Evolutionary conservation across 1,140 invertebrate species (phyloP).

Genomic region (Alviniconcha marisindica): DNA sequence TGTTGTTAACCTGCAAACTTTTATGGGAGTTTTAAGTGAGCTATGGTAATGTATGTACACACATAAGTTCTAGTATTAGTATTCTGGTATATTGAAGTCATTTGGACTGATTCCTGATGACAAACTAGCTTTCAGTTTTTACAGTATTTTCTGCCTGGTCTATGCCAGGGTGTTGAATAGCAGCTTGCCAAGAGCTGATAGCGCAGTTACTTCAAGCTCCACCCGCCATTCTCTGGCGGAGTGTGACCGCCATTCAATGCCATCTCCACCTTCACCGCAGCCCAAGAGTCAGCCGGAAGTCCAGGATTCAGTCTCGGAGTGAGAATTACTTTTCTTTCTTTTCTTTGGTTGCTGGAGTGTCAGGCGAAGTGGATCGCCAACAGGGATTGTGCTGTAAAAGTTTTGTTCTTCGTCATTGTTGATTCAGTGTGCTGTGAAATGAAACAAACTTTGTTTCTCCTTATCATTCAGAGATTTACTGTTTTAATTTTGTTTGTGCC

Average conservation of each 20-base stretch:
- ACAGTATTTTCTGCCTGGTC: background rate
- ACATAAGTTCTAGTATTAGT: background rate
- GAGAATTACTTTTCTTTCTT: background rate
- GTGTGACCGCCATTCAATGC: background rate
- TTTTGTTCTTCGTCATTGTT: too few species aligned
- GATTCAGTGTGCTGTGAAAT: too few species aligned
- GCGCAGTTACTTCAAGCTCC: background rate
- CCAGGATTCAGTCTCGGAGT: background rate
- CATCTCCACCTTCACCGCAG: background rate
- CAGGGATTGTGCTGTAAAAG: too few species aligned
- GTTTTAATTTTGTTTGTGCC: too few species aligned
- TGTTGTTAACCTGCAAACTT: background rate
- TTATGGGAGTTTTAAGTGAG: background rate
- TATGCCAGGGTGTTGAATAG: background rate
- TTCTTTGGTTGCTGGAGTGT: background rate
- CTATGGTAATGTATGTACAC: background rate
- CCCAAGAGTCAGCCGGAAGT: background rate
- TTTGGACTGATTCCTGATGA: background rate
- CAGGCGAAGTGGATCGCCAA: too few species aligned
- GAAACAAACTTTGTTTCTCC: too few species aligned
- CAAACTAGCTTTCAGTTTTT: background rate
- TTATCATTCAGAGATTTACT: too few species aligned
- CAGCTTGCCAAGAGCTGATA: background rate
- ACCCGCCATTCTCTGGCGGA: constrained; percentile 13
- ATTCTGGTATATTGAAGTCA: background rate